Percentiles rank a stretch among this genome's conserved stretches.
phyloP scores from a whole-genome alignment of 2,797 vertebrate genomes.

The Fistularia tabacaria region DNA sequence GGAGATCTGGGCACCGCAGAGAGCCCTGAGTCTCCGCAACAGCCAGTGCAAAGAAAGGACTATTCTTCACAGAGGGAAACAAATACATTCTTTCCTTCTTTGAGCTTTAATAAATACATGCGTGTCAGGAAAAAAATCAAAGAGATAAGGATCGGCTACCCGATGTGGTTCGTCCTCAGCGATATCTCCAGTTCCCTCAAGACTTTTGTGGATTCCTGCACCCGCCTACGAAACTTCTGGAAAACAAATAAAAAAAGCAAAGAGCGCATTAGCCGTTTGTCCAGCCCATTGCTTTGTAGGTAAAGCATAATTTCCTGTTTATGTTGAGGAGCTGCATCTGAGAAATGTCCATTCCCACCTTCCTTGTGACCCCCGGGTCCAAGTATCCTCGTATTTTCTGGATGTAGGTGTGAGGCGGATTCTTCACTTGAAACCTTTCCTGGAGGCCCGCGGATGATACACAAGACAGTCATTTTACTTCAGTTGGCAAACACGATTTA shows the following conservation, averaged over 20 bases:
- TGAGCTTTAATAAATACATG: not conserved
- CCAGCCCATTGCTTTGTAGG: not conserved
- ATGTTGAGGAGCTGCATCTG: not conserved
- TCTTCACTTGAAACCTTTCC: conserved; percentile 99
- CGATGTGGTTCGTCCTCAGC: conserved; percentile 94
- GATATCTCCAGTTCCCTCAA: conserved; percentile 95
- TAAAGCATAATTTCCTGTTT: not conserved
- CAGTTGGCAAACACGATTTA: not conserved
- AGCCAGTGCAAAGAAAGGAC: conserved; percentile 52
- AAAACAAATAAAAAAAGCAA: conserved; percentile 35
- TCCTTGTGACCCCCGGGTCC: conserved; percentile 93
- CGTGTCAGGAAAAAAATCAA: not conserved
- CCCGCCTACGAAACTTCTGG: conserved; percentile 93
- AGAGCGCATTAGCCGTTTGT: conserved; percentile 14
- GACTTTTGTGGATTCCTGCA: conserved; percentile 95
- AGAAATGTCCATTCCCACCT: conserved; percentile 77
- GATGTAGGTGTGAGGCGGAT: conserved; percentile 97
- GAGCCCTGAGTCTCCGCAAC: conserved; percentile 39
- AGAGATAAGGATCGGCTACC: conserved; percentile 74
- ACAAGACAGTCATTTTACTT: conserved; percentile 14
- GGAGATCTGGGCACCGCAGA: conserved; percentile 58
- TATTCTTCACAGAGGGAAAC: conserved; percentile 48
- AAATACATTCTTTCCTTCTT: conserved; percentile 33
- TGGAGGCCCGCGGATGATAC: conserved; percentile 52
- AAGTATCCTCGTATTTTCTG: conserved; percentile 95